Base-by-base conservation (phyloP, 2,113 vertebrate genomes). In the Baryphthengus martii region DNA sequence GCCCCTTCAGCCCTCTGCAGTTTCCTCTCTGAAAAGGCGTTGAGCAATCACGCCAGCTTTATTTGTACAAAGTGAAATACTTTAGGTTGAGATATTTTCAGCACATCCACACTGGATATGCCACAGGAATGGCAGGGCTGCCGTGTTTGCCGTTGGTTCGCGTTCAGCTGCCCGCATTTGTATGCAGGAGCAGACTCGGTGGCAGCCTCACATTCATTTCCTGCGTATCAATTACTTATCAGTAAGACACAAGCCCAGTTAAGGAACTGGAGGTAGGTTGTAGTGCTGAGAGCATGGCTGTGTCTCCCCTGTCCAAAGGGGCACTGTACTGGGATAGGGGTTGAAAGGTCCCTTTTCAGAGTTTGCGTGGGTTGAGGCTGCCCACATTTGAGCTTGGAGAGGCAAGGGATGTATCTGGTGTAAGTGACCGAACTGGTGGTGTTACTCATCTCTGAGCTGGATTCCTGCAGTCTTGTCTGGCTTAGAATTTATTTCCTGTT, bases 161-260 rank as follows among this genome's bases (percentile, higher is more conserved):
- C 85, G 70, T 97, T 94, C 96, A 94, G 97, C 92, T 94, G 96
- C 73, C 74, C 0, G 3, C 70, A 91, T 97, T 96, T 97, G 86
- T 83, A 91, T 95, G 92, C 87, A 91, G 91, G 28, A 59, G 76
- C 49, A 2, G 53, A 67, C 92, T 55, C 25, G 3, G 90, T 23
- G 33, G 59, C 28, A 26, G 65, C 75, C 89, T 91, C 35, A 8
- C 59, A 77, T 97, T 94, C 95, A 76, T 96, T 97, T 97, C 89
- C 82, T 90, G 94, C 77, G 63, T 93, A 93, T 93, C 94, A 94
- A 33, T 94, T 89, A 87, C 89, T 92, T 92, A 94, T 79, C 77
- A 85, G 95, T 62, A 73, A 84, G 74, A 58, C 56, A 67, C n/a
- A 47, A 66, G 55, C 53, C 40, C 49, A 76, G 3, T 94, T 76